Evolutionary conservation across 2,888 invertebrate species (phyloP), one percentile per base, ranked within the genome.

Genomic region (Gnatocerus cornutus): DNA sequence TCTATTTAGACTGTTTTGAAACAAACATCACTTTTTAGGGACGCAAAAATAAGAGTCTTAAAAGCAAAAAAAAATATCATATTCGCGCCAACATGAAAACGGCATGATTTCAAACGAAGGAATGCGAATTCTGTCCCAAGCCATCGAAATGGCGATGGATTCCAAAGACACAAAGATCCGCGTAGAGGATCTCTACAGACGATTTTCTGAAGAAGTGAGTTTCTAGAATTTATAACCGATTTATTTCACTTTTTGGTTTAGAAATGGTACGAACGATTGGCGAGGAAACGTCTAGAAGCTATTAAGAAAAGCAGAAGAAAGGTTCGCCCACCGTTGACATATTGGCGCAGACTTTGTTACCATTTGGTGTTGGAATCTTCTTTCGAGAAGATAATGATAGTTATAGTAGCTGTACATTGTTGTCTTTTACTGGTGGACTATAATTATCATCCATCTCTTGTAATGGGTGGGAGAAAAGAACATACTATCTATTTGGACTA

Each of bases 61-160:
- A 90, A 90, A 81, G 88, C 89, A 0, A 83, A 89, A 79, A n/a
- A 89, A 89, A 82, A 89, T 90, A 75, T 89, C 89, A 0, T 90
- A 89, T 75, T 89, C 89, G 89, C 83, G 89, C 0, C 90, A 90
- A 78, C 90, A 87, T 74, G 90, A 90, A 74, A 88, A 89, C 61
- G 90, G 90, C 0, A 87, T 90, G 82, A 84, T 90, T 69, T 88
- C 89, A 45, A 87, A 89, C 66, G 87, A 89, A 3, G 89, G 89
- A 0, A 88, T 90, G 0, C 81, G 87, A 45, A 83, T 86, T 0
- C 78, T 90, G 10, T 87, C 87, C 5, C 88, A 88, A 56, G 86
- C 87, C 0, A 86, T 87, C 0, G 88, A 88, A 37, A 84, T 85
- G 0, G 87, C 87, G 0, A 85, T 87, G 0, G 88, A 88, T 63